Evolutionary conservation across 2,888 invertebrate species (phyloP), one percentile per base, ranked within the genome.

Genomic region (Drosophila trichaetosa): DNA sequence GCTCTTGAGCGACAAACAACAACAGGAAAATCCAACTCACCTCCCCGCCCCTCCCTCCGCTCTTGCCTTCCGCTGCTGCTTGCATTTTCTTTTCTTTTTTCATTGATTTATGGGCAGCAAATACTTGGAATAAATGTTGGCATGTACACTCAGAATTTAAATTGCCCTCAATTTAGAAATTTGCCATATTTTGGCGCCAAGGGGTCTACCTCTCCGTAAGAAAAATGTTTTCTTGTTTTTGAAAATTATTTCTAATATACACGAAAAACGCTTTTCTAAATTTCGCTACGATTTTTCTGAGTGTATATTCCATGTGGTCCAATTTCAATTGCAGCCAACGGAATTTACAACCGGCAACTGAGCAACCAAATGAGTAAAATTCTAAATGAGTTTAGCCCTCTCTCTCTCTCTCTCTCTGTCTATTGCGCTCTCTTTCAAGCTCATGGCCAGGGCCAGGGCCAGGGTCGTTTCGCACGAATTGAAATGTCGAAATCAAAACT

Each of bases 401-500:
- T 38, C 59, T 36, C 69, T 52, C 69, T 34, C 65, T 62, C 62
- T 60, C 58, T 46, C 42, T 54, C 18, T 49, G 10, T 27, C 33
- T 33, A 10, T 33, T n/a, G 34, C 2, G 13, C 16, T 40, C 59
- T 42, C 65, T 60, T 66, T 42, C 66, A 57, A 59, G 59, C 62
- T 34, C 52, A 61, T 42, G 1, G 33, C n/a, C 42, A 49, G 38
- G 29, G 42, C 38, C 49, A 70, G 61, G 61, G 40, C 46, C 63
- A 51, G 48, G 24, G 36, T 56, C 48, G 33, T 57, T 49, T 49
- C 65, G 66, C 64, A 64, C 33, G 70, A 59, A 84, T 76, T 74
- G 75, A 58, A 68, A 79, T 78, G 82, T 79, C 83, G 71, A 77
- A 85, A 87, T 87, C 88, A 85, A 87, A 87, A 86, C 82, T 83